Base-by-base conservation (phyloP, 35 echinoderm and acorn worm genomes). In the Ophiothrix spiculata region DNA sequence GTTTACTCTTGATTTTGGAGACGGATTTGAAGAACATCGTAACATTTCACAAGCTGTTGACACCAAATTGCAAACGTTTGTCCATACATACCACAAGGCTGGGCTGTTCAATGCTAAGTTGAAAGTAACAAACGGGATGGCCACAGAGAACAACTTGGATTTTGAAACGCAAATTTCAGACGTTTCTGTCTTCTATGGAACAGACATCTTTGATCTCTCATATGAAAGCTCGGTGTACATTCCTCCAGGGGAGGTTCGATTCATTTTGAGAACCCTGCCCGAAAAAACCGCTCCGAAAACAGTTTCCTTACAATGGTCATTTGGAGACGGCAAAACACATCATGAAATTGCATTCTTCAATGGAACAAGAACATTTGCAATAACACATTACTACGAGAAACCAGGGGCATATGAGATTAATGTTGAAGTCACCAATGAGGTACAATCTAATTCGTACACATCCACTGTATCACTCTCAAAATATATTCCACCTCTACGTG, bases 331-430 rank as follows among this genome's bases (percentile, higher is more conserved):
- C 1, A 38, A 10, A 0, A 35, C 25, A 36, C 15, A 74, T 60
- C 35, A 36, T 0, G 40, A 33, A 23, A 12, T 23, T 19, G 54
- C 35, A 35, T 10, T 64, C 16, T 84, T 84, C 33, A 37, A 74
- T 40, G 31, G 23, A 36, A 42, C 69, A 15, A 40, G 84, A 29
- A 31, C 32, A n/a, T 39, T 76, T 32, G 19, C 40, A 11, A 32
- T 32, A n/a, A 79, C 88, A 6, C 69, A 90, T 36, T 33, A 31
- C 11, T 90, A 80, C 56, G 76, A 90, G 31, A 49, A 32, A 25
- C 81, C 88, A 33, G 88, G 88, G 76, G 21, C 25, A 16, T 90
- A 84, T 32, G 39, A 78, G 35, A 33, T 75, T n/a, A 77, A 39
- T 15, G 81, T 83, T 0, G 16, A 38, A 21, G 75, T 79, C 1